Base-by-base conservation (phyloP, 2,888 invertebrate species). In the Clunio marinus region DNA sequence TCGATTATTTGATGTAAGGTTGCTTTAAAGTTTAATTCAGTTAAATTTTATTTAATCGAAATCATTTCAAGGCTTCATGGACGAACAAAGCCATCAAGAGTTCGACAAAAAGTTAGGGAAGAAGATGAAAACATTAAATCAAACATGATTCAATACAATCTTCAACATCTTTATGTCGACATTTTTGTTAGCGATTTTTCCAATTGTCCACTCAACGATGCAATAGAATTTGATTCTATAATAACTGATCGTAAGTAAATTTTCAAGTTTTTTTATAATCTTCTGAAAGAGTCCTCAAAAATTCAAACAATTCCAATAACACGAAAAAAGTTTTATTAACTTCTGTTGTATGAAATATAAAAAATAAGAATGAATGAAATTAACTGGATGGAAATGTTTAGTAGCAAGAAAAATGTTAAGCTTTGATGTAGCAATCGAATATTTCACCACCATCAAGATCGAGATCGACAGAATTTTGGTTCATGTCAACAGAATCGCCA, bases 1-100 rank as follows among this genome's bases (percentile, higher is more conserved):
- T 99, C 69, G 97, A 98, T 80, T 98, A 86, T 79, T 83, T 95
- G 79, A 92, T 96, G 86, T n/a, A n/a, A n/a, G n/a, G n/a, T 80
- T 98, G n/a, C n/a, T n/a, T n/a, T n/a, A n/a, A n/a, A n/a, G n/a
- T n/a, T n/a, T n/a, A n/a, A n/a, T n/a, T n/a, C n/a, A n/a, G n/a
- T n/a, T n/a, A n/a, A n/a, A n/a, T n/a, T n/a, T n/a, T n/a, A n/a
- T n/a, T n/a, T n/a, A n/a, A n/a, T n/a, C n/a, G n/a, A n/a, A n/a
- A n/a, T 35, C 35, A 35, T n/a, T n/a, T 8, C n/a, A n/a, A n/a
- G n/a, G n/a, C 68, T 68, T 2, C 96, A 96, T 79, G 96, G 89
- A 0, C 85, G 88, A 72, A 89, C 89, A 27, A 83, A 89, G 69
- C 93, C 93, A 0, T 87, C 88, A 2, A 84, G 93, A 72, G 88